These are phyloP conservation scores for Urocolius indicus DNA, from an alignment of 2,113 vertebrate genomes.

Conservation along the genomic window DNA sequence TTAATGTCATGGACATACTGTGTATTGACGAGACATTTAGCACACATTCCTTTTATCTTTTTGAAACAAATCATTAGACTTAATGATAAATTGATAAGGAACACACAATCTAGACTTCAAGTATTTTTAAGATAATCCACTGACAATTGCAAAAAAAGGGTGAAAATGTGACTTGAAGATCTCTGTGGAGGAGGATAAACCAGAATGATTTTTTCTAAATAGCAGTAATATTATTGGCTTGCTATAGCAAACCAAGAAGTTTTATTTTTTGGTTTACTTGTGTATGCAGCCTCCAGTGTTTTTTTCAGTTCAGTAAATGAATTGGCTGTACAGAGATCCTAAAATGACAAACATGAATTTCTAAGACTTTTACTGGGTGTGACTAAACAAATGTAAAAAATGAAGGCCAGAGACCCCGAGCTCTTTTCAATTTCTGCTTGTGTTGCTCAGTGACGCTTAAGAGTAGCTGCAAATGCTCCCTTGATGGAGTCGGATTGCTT, in stretches of 20 bases:
- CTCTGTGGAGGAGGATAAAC: background rate
- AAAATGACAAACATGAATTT: conserved; percentile 13
- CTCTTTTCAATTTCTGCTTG: conserved; percentile 49
- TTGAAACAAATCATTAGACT: background rate
- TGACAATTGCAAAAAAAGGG: background rate
- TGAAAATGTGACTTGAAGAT: background rate
- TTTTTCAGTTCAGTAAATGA: background rate
- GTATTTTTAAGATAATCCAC: background rate
- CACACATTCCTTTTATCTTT: rapidly evolving
- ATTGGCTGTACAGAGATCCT: background rate
- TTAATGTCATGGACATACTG: background rate
- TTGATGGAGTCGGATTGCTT: conserved; percentile 76
- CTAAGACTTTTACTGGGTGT: conserved; percentile 41
- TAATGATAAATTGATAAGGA: background rate
- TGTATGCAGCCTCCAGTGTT: background rate
- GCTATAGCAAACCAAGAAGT: background rate
- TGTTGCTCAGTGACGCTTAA: conserved; percentile 37
- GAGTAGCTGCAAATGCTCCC: conserved; percentile 71
- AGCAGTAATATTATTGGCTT: background rate
- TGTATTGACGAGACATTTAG: background rate
- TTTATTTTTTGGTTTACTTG: background rate
- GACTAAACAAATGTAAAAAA: conserved; percentile 60
- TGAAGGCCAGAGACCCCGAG: background rate
- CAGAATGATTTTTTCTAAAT: background rate
- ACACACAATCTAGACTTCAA: background rate